Evolutionary conservation across 2,113 vertebrate species (phyloP), one percentile per base, ranked within the genome.

Genomic region (Cranoglanis bouderius): DNA sequence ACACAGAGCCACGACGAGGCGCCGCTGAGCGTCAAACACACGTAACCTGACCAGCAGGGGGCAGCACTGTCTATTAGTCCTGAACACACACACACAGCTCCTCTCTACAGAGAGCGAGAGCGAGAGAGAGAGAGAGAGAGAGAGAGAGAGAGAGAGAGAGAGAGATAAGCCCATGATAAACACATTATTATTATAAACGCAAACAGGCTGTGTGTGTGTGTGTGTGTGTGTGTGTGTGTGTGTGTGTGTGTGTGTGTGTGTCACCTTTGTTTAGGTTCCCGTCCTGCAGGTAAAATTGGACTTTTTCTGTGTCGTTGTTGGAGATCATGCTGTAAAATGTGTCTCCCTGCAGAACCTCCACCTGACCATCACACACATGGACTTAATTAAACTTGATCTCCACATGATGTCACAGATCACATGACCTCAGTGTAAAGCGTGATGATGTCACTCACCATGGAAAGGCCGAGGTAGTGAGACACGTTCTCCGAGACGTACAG

Each of bases 401-500:
- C 43, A 26, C 19, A 32, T 55, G 46, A 80, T 29, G 75, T 49
- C n/a, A 55, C n/a, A n/a, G 49, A 19, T 82, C 51, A 82, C 19
- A 26, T 82, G 32, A 40, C 14, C 12, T 2, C 6, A 43, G 55
- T 5, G 14, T 57, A 49, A 43, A 83, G 40, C 2, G 12, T 74
- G n/a, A 19, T 55, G 7, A 29, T 29, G 18, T 51, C 4, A 29
- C 96, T 94, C 92, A 97, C 97, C 97, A 96, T 91, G 0, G 96
- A 96, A 87, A 96, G 91, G 1, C 97, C 96, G 12, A 97, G 95
- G 83, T 96, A 94, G 57, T 97, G 93, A 6, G 84, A 40, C n/a
- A 97, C 96, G 0, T 97, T 97, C 88, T 98, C 96, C 0, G 97
- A 97, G 89, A 97, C 91, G 14, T 96, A 97, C 57, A 96, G 93